phyloP scores from a whole-genome alignment of 2,888 invertebrate species.

The Scaptomyza polygonia region DNA sequence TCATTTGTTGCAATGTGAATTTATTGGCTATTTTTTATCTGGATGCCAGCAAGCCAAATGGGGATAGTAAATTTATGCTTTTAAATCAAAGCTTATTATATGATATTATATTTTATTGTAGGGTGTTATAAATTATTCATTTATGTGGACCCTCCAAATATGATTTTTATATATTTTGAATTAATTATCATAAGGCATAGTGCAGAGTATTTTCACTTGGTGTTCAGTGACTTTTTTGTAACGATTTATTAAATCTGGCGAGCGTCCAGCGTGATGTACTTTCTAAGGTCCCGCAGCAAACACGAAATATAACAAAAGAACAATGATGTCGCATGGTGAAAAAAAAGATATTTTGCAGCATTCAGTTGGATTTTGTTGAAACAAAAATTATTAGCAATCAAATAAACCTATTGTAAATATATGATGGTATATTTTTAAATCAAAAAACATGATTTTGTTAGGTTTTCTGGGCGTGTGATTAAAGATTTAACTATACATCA shows the following conservation, averaged over 20 bases:
- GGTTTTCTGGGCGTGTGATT: not conserved
- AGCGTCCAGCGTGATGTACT: slow-evolving; percentile 45
- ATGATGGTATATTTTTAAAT: not conserved
- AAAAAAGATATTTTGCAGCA: slow-evolving; percentile 21
- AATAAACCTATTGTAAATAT: not conserved
- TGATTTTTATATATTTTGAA: not conserved
- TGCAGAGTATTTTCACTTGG: slow-evolving; percentile 26
- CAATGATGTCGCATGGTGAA: slow-evolving; percentile 14
- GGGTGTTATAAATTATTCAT: not conserved
- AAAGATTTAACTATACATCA: not conserved
- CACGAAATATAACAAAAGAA: slow-evolving; percentile 39
- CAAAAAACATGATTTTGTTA: not conserved
- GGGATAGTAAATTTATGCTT: slow-evolving; percentile 1
- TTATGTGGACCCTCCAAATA: not conserved
- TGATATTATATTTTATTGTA: not conserved
- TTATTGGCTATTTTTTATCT: slow-evolving; percentile 8
- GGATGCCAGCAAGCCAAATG: not conserved
- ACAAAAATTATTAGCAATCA: not conserved
- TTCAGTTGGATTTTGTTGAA: slow-evolving; percentile 22
- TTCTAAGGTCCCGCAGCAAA: slow-evolving; percentile 37
- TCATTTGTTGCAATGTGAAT: slow-evolving; percentile 50
- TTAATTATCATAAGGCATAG: not conserved
- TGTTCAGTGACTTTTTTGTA: slow-evolving; percentile 8
- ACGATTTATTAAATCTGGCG: slow-evolving; percentile 50
- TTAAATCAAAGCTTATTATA: not conserved